These are phyloP conservation scores for Mactra quadrangularis DNA, from an alignment of 1,140 invertebrate species.

Conservation along the genomic window DNA sequence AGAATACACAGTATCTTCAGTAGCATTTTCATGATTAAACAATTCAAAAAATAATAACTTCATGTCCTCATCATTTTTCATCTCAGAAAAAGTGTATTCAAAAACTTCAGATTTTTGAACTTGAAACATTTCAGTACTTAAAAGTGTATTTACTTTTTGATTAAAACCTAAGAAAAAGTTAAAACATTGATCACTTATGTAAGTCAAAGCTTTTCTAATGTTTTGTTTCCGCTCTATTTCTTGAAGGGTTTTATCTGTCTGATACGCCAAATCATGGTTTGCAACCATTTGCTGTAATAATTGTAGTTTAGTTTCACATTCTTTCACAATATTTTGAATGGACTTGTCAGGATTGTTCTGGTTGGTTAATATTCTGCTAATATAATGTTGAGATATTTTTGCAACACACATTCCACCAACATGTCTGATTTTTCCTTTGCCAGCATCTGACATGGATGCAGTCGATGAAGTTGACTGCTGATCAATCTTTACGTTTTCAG, in stretches of 20 bases:
- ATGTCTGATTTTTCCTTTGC: slow-evolving; percentile 12
- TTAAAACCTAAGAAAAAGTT: slow-evolving; percentile 5
- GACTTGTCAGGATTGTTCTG: slow-evolving; percentile 13
- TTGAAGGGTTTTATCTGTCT: slow-evolving; percentile 12
- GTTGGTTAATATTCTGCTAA: slow-evolving; percentile 1
- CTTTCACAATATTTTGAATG: slow-evolving; percentile 11
- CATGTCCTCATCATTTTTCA: slow-evolving; percentile 9
- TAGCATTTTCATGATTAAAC: slow-evolving; percentile 2
- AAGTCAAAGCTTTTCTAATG: slow-evolving; percentile 19
- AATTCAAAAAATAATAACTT: slow-evolving; percentile 8
- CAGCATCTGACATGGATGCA: slow-evolving; percentile 10
- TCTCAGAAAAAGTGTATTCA: neutral
- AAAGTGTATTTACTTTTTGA: neutral
- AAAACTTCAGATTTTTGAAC: neutral
- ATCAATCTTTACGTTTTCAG: neutral
- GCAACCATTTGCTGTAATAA: slow-evolving; percentile 11
- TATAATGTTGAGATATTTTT: slow-evolving; percentile 2
- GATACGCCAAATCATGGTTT: neutral
- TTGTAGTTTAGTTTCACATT: neutral
- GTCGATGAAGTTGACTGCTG: neutral
- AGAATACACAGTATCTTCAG: neutral
- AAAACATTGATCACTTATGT: neutral
- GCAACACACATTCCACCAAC: slow-evolving; percentile 22
- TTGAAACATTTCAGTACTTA: slow-evolving; percentile 9
- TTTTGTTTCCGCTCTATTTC: slow-evolving; percentile 30